These are phyloP conservation scores for Serilophus lunatus DNA, from an alignment of 2,113 vertebrate genomes.

Conservation along the genomic window DNA sequence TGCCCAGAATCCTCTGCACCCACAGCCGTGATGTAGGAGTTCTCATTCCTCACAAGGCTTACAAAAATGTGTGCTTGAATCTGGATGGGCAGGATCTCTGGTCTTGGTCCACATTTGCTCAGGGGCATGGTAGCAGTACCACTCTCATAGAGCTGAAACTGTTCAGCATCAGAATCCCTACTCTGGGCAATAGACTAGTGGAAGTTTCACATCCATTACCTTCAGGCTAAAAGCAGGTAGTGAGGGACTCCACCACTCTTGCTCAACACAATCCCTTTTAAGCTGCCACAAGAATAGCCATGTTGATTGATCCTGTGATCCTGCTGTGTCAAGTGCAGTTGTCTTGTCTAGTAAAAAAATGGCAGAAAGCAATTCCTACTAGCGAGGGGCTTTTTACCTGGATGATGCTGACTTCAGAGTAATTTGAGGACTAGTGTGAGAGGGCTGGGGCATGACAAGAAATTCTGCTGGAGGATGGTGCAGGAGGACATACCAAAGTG, in stretches of 20 bases:
- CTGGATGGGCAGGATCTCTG: background rate
- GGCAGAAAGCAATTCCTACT: background rate
- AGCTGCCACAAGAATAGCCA: background rate
- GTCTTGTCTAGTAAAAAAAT: background rate
- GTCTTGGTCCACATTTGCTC: background rate
- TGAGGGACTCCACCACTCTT: background rate
- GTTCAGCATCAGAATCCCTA: background rate
- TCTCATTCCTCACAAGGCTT: background rate
- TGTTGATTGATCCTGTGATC: background rate
- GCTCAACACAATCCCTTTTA: background rate
- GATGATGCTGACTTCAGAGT: background rate
- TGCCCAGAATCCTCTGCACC: background rate
- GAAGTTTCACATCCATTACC: background rate
- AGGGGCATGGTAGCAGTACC: background rate
- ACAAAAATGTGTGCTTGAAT: background rate
- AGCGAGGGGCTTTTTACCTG: background rate
- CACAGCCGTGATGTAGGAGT: rapidly evolving
- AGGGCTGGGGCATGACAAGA: background rate
- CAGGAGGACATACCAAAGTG: background rate
- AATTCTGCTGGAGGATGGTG: background rate
- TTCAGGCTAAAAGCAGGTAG: background rate
- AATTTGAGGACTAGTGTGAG: background rate
- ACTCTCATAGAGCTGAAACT: background rate
- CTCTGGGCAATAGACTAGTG: background rate
- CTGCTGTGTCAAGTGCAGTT: background rate